Conservation (phyloP, 64 coral and sea anemone genomes). For the Anthopleura sola region DNA sequence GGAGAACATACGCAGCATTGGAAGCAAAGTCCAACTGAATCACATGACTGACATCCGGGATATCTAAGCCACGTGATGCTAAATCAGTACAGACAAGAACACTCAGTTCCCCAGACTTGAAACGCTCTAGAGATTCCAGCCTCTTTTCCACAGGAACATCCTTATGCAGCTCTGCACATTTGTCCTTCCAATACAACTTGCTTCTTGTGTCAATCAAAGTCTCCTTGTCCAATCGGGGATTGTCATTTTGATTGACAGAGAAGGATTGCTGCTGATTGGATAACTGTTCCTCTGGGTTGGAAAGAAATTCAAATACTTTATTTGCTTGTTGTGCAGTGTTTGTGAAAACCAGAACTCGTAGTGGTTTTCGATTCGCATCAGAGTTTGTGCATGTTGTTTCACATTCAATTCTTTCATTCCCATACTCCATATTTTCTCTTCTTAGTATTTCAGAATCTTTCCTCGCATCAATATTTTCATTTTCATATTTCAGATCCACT, state of each 20-base stretch:
- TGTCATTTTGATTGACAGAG: not conserved
- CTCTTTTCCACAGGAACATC: slow-evolving; percentile 56
- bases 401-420: not conserved
- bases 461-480: not conserved
- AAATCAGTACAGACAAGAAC: slow-evolving; percentile 91
- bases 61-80: slow-evolving; percentile 90
- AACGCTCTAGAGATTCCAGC: slow-evolving; percentile 46
- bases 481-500: not conserved
- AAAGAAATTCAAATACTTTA: slow-evolving; percentile 69
- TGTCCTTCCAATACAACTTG: not conserved
- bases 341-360: slow-evolving; percentile 79
- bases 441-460: not conserved
- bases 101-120: slow-evolving; percentile 50
- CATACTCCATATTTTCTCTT: not conserved
- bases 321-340: slow-evolving; percentile 60
- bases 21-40: slow-evolving; percentile 92
- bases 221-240: not conserved
- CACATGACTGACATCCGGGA: slow-evolving; percentile 88
- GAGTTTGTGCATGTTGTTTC: not conserved
- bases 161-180: slow-evolving; percentile 66
- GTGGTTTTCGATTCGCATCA: not conserved
- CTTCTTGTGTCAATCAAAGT: not conserved
- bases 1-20: slow-evolving; percentile 72
- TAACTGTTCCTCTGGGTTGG: not conserved
- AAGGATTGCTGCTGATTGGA: not conserved